Conservation (phyloP, 2,797 vertebrate genomes). For the Ctenosaura bakeri region DNA sequence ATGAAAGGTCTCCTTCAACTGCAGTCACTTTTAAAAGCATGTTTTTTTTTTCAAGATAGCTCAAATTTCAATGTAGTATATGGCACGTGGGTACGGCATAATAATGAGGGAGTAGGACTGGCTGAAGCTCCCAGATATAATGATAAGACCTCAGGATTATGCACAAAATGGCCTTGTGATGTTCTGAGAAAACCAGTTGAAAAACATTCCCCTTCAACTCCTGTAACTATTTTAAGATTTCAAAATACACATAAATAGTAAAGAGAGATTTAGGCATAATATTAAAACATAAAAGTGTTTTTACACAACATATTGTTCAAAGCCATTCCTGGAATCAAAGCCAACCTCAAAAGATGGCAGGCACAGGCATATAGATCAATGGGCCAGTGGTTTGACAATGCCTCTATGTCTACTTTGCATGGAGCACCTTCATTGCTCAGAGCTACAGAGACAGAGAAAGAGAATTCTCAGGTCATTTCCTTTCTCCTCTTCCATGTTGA, state of each 20-base stretch:
- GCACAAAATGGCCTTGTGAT: neutral
- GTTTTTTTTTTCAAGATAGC: too few species aligned
- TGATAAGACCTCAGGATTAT: neutral
- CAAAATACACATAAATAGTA: constrained; percentile 24
- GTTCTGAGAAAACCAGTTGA: neutral
- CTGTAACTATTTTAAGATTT: neutral
- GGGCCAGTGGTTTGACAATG: too few species aligned
- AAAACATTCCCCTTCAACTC: neutral
- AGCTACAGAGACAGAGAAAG: neutral
- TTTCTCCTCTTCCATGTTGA: neutral
- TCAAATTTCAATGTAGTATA: too few species aligned
- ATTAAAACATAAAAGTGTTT: constrained; percentile 21
- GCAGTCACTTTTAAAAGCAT: neutral
- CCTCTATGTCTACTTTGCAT: neutral
- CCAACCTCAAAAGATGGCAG: neutral
- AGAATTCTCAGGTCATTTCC: neutral
- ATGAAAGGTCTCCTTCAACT: neutral
- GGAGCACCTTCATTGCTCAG: neutral
- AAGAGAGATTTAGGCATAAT: rapidly evolving
- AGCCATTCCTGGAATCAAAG: constrained; percentile 9
- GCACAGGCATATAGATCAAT: neutral
- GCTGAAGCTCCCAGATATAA: too few species aligned
- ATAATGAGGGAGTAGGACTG: neutral
- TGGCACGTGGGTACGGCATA: too few species aligned
- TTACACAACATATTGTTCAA: constrained; percentile 39